A percentile compares a stretch with the other conserved stretches of the same genome.
Evolutionary conservation across 1,140 invertebrate species (phyloP).

Genomic region (Drosophila athabasca): DNA sequence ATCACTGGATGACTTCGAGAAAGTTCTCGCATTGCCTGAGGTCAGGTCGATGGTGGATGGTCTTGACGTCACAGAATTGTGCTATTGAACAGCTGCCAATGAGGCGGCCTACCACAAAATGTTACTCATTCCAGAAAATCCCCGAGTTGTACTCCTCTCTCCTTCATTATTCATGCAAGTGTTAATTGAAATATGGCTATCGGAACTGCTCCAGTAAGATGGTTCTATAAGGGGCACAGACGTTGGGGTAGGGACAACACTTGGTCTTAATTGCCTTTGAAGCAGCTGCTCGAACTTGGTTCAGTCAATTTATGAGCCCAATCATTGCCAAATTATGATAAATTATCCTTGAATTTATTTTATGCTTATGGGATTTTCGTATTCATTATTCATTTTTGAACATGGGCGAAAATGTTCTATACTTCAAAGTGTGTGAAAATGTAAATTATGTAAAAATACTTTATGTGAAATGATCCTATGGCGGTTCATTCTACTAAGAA

Average conservation of each 20-base stretch:
- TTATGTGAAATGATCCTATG: no score
- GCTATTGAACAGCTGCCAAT: conserved; percentile 80
- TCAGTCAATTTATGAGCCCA: conserved; percentile 32
- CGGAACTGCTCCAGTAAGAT: conserved; percentile 24
- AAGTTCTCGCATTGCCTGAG: conserved; percentile 64
- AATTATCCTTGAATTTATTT: conserved; percentile 13
- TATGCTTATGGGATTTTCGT: conserved; percentile 3
- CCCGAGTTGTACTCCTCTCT: neutral
- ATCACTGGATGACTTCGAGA: conserved; percentile 58
- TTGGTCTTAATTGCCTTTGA: conserved; percentile 46
- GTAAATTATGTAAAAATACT: neutral
- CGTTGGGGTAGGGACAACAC: conserved; percentile 24
- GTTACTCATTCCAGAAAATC: conserved; percentile 57
- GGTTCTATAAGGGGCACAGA: neutral
- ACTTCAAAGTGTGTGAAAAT: conserved; percentile 27
- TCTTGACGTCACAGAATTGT: conserved; percentile 54
- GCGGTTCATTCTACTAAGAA: no score
- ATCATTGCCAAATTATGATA: conserved; percentile 44
- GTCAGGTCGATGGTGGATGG: conserved; percentile 40
- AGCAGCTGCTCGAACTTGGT: conserved; percentile 18
- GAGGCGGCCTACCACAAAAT: conserved; percentile 48
- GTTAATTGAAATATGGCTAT: conserved; percentile 57
- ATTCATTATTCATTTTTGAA: conserved; percentile 35
- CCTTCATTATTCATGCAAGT: conserved; percentile 47
- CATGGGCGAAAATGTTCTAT: conserved; percentile 22